Base-by-base conservation (phyloP, 2,113 vertebrate species). In the Hippocampus zosterae region DNA sequence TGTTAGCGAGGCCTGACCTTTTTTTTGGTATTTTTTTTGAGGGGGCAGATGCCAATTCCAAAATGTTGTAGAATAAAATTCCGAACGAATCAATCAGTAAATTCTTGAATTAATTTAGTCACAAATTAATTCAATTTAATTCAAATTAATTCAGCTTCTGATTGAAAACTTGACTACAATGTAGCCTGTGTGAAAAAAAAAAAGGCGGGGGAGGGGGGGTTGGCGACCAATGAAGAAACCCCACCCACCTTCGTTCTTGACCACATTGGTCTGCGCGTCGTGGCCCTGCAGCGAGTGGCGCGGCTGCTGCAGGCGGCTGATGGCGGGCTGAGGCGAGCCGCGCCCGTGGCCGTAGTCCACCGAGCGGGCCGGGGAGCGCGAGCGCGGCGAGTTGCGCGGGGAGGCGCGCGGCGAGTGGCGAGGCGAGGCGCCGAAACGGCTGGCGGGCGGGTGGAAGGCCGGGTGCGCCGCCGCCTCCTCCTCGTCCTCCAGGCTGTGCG, bases 401-500 rank as follows among this genome's bases (percentile, higher is more conserved):
- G 97, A 98, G 70, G 93, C 94, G 53, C 94, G 94, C 62, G 96
- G 96, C 29, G 96, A 98, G 80, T 94, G 94, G 15, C 96, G 94
- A 74, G 97, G 96, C 8, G 97, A 98, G 3, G 96, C 95, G 71
- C 95, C 96, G 86, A 97, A 98, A 78, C 96, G 95, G 81, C 75
- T 95, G 56, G 94, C 91, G 65, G 94, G 92, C 72, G 94, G 89
- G 84, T 96, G 94, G 72, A 94, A 93, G 4, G 94, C 86, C 19
- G 94, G 94, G 81, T 94, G 95, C 29, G 86, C 87, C 13, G 86
- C 87, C 13, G 90, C 93, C 63, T 98, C 97, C 75, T 98, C 97
- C 52, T 98, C 97, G 70, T 98, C 96, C 71, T 98, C 96, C 88
- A 99, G 93, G 80, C 97, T 99, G 83, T 96, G 96, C 0, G 95